A percentile compares a stretch with the other conserved stretches of the same genome.
Conservation (phyloP, 2,797 vertebrate genomes). For the Emydoidea blandingii region DNA sequence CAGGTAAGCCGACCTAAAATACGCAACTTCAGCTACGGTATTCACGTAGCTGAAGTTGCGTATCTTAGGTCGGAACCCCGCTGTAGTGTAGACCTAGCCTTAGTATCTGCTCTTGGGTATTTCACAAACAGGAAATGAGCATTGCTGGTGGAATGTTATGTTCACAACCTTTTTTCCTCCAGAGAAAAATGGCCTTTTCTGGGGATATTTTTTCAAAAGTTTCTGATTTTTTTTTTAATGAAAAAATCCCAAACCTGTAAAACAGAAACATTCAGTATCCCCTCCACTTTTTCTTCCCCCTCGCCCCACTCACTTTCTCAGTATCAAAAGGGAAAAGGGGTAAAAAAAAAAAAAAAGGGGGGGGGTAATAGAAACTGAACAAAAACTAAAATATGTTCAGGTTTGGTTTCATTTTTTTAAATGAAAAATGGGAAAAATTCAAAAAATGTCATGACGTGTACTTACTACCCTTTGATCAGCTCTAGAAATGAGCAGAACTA, state of each 20-base stretch:
- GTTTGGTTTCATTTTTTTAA: background rate
- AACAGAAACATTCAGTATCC: background rate
- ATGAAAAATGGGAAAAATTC: background rate
- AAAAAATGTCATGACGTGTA: background rate
- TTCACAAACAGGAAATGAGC: background rate
- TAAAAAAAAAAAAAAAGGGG: background rate
- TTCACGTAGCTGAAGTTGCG: too few relatives aligned
- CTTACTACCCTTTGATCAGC: background rate
- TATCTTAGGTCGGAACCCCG: too few relatives aligned
- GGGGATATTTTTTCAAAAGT: background rate
- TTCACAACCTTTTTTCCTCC: background rate
- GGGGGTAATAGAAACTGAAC: background rate
- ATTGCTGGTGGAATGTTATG: background rate
- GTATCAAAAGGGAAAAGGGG: background rate
- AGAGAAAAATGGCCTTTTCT: background rate
- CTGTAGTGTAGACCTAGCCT: too few relatives aligned
- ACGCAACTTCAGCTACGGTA: too few relatives aligned
- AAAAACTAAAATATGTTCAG: background rate
- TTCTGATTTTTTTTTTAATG: background rate
- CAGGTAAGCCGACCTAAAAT: too few relatives aligned
- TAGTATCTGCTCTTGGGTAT: background rate
- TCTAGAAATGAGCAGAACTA: background rate
- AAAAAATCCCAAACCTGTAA: background rate
- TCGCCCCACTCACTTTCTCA: background rate
- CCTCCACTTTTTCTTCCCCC: background rate